Evolutionary conservation across 92 coral and sea anemone species (phyloP), one percentile per base, ranked within the genome.

Genomic region (Umimayanthus kanabou): DNA sequence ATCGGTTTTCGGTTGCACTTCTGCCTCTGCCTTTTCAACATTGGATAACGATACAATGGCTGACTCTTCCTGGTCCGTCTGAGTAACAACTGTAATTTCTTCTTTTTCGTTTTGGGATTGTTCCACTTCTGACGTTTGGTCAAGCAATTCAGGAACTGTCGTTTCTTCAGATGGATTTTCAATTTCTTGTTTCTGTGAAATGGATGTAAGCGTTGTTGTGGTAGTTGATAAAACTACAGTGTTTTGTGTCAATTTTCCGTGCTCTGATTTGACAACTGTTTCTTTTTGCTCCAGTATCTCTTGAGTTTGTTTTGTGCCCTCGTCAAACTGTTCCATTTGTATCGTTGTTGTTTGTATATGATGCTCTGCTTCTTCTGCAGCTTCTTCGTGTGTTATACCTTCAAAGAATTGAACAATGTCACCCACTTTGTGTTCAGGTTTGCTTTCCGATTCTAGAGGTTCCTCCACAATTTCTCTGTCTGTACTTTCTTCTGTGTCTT

Each of bases 401-500:
- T 83, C 87, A 71, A 83, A 83, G 73, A 83, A 83, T 14, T 22
- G 26, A 15, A 69, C 87, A 45, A 83, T 70, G 65, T 83, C 87
- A 20, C 55, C 87, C 25, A 83, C 87, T 28, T 71, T 49, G 30
- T 83, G 87, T 43, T 83, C 87, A 25, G 87, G 42, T 43, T 83
- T 33, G 25, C 61, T 4, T 29, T 83, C 87, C 18, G 87, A 40
- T 29, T 70, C 87, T 83, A 70, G 6, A 8, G 87, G 1, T 69
- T 83, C 66, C 39, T 42, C 86, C 2, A 67, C 86, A 39, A 66
- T 43, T 66, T 82, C 77, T 1, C 39, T 53, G 20, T 83, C 55
- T 2, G 18, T 43, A 37, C 45, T 71, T 47, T 42, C 18, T 28
- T 43, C 43, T 39, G 16, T 10, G 29, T 28, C 25, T 4, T 25